A percentile compares a stretch with the other conserved stretches of the same genome.
These are phyloP conservation scores for Lycia hirtaria DNA, from an alignment of 2,888 invertebrate species.

Conservation along the genomic window DNA sequence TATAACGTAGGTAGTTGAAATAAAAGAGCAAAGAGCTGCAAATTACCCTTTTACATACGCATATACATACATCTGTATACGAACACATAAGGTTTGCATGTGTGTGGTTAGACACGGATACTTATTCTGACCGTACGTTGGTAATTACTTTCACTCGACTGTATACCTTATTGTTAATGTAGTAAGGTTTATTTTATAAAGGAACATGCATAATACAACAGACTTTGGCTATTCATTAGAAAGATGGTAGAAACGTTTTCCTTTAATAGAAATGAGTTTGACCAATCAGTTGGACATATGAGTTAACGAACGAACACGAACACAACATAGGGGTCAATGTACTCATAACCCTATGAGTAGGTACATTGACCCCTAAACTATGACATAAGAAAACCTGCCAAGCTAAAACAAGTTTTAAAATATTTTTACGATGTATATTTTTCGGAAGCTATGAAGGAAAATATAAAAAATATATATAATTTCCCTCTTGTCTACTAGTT, in stretches of 20 bases:
- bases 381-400: too few species aligned
- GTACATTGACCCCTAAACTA: too few species aligned
- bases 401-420: too few species aligned
- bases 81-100: neutral
- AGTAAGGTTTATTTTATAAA: neutral
- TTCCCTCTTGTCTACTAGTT: neutral
- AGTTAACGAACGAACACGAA: neutral
- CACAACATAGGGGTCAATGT: neutral
- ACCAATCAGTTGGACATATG: neutral
- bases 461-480: too few species aligned
- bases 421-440: too few species aligned
- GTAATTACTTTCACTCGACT: conserved; percentile 4
- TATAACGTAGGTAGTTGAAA: neutral
- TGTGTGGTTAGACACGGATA: neutral
- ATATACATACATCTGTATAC: neutral
- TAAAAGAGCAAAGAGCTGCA: conserved; percentile 10
- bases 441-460: too few species aligned
- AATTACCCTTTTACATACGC: conserved; percentile 8
- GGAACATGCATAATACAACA: neutral
- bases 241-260: neutral
- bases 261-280: neutral
- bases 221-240: conserved; percentile 7
- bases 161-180: neutral
- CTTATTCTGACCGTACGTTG: neutral
- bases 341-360: conserved; percentile 4